These are phyloP conservation scores for Athetis lepigone DNA, from an alignment of 2,888 invertebrate genomes.

Conservation along the genomic window DNA sequence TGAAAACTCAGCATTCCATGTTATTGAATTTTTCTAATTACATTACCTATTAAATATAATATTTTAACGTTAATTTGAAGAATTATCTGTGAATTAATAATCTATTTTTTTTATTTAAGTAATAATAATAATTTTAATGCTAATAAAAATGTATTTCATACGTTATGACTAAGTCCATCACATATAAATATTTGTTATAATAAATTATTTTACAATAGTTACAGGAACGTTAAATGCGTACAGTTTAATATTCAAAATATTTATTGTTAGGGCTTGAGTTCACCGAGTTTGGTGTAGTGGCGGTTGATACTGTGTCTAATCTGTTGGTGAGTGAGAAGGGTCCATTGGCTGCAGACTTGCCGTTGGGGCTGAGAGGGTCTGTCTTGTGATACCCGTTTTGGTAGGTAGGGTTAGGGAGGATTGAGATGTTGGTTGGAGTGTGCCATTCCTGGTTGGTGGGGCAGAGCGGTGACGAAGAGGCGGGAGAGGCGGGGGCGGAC, in stretches of 20 bases:
- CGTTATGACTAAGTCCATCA: conserved; percentile 42
- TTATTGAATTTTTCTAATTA: conserved; percentile 19
- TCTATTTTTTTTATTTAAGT: conserved; percentile 33
- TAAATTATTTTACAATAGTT: conserved; percentile 38
- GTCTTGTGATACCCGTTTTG: conserved; percentile 42
- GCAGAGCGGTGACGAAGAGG: conserved; percentile 66
- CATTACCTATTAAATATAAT: conserved; percentile 36
- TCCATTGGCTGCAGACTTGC: conserved; percentile 53
- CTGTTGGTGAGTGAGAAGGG: conserved; percentile 54
- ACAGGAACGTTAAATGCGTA: conserved; percentile 58
- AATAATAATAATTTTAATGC: conserved; percentile 20
- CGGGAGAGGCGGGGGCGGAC: conserved; percentile 78
- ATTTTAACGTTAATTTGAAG: conserved; percentile 30
- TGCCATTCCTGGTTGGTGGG: conserved; percentile 52
- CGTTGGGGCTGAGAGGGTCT: conserved; percentile 28
- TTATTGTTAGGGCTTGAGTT: conserved; percentile 50
- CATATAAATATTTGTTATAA: conserved; percentile 38
- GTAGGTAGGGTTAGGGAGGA: conserved; percentile 31
- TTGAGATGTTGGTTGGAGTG: conserved; percentile 36
- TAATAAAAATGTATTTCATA: conserved; percentile 51
- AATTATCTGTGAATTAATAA: conserved; percentile 45
- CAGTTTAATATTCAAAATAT: conserved; percentile 59
- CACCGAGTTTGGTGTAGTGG: conserved; percentile 44
- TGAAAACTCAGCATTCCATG: conserved; percentile 30
- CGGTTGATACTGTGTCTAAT: conserved; percentile 49